Conservation (phyloP, 2,888 invertebrate genomes). For the Rhagonycha fulva region DNA sequence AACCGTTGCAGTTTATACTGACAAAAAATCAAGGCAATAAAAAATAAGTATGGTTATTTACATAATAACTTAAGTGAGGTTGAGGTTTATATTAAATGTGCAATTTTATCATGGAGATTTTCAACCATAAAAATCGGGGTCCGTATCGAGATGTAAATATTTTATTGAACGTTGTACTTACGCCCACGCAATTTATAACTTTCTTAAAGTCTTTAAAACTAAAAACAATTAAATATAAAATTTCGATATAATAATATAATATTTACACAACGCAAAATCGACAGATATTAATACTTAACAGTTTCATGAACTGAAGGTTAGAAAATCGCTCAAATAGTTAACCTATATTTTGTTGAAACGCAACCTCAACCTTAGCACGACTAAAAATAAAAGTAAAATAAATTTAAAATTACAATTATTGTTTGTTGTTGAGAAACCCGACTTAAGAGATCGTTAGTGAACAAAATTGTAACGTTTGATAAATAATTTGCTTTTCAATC, state of each 20-base stretch:
- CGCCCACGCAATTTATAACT: neutral
- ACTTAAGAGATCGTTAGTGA: neutral
- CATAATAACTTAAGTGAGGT: neutral
- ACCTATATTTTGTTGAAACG: slow-evolving; percentile 24
- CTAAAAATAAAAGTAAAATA: slow-evolving; percentile 23
- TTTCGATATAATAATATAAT: neutral
- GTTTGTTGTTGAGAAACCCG: neutral
- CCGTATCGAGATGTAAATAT: neutral
- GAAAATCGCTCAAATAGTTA: slow-evolving; percentile 27
- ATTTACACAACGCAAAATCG: slow-evolving; percentile 14
- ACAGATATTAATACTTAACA: slow-evolving; percentile 16
- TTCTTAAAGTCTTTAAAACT: neutral
- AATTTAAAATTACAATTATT: slow-evolving; percentile 1
- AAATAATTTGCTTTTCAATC: neutral
- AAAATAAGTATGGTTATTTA: neutral
- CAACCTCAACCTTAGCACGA: slow-evolving; percentile 30
- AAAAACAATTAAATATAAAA: neutral
- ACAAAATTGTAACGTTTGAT: neutral
- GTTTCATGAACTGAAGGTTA: slow-evolving; percentile 20
- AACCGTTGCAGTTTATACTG: neutral
- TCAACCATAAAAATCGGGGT: neutral
- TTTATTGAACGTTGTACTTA: neutral
- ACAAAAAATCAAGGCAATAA: neutral
- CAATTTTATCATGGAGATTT: neutral
- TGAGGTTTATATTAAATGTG: neutral